phyloP scores from a whole-genome alignment of 1,140 invertebrate species.

The Brachionus calyciflorus region DNA sequence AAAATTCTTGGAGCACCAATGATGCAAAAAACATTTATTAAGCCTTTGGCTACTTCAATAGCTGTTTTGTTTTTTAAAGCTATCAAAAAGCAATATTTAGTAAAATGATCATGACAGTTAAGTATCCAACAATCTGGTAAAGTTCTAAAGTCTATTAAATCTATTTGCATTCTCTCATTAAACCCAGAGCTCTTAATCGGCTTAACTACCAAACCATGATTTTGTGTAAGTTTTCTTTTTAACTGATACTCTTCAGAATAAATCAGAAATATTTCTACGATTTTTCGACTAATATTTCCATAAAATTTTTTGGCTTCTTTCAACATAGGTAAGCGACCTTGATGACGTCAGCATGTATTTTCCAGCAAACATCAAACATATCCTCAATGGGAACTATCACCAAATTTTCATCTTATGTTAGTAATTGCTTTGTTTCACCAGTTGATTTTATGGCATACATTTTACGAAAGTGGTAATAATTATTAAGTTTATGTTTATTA shows the following conservation, averaged over 20 bases:
- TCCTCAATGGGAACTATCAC: neutral
- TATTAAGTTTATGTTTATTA: neutral
- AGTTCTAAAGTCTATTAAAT: conserved; percentile 49
- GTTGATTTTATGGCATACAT: neutral
- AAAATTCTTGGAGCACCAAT: conserved; percentile 44
- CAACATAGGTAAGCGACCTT: neutral
- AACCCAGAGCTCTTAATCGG: conserved; percentile 44
- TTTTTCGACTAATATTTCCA: neutral
- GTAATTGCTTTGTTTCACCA: neutral
- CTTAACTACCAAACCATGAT: conserved; percentile 32
- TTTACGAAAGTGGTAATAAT: neutral
- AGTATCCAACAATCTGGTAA: neutral
- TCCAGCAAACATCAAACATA: neutral
- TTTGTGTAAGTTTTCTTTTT: neutral
- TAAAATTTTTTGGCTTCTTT: neutral
- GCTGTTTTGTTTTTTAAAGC: conserved; percentile 30
- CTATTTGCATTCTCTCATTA: conserved; percentile 47
- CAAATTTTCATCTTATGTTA: neutral
- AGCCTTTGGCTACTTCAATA: conserved; percentile 8
- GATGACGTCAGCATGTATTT: neutral
- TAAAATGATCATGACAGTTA: conserved; percentile 8
- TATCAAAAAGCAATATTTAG: neutral
- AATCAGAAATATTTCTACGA: neutral
- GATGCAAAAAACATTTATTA: conserved; percentile 8
- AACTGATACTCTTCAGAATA: neutral